Evolutionary conservation across 1,140 invertebrate genomes (phyloP).

Genomic region (Phenacoccus solenopsis): DNA sequence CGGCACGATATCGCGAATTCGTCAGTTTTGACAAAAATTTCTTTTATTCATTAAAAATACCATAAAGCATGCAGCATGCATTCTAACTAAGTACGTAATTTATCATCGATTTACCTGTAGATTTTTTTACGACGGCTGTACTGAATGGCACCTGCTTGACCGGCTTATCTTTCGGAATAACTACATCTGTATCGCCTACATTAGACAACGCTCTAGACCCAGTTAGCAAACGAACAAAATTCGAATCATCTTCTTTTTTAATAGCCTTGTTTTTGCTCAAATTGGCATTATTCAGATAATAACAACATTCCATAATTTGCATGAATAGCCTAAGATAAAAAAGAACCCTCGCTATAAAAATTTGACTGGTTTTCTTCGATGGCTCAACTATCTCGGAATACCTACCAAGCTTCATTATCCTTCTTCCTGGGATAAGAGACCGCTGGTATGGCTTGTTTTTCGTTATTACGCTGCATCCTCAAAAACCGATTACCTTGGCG

Average conservation of each 20-base stretch:
- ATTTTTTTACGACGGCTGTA: conserved; percentile 1
- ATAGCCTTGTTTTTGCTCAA: conserved; percentile 45
- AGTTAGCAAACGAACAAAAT: conserved; percentile 45
- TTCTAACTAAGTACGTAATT: neutral
- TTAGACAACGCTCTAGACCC: conserved; percentile 36
- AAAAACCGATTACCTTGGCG: conserved; percentile 69
- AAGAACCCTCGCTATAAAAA: neutral
- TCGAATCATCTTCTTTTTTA: conserved; percentile 35
- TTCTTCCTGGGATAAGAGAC: conserved; percentile 56
- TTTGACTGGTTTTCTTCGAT: too few species aligned
- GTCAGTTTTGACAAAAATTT: too few species aligned
- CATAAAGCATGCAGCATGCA: too few species aligned
- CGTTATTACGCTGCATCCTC: conserved; percentile 63
- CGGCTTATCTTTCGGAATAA: conserved; percentile 42
- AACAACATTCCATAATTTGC: conserved; percentile 55
- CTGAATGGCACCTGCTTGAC: conserved; percentile 34
- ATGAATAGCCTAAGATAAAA: conserved; percentile 40
- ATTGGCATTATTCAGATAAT: conserved; percentile 34
- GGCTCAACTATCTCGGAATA: too few species aligned
- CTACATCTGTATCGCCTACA: conserved; percentile 31
- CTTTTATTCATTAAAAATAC: too few species aligned
- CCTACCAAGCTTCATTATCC: conserved; percentile 35
- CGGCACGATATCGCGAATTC: too few species aligned
- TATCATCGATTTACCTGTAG: conserved; percentile 14
- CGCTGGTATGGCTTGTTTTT: conserved; percentile 54